Evolutionary conservation across 2,113 vertebrate genomes (phyloP).

Genomic region (Labeo catla): DNA sequence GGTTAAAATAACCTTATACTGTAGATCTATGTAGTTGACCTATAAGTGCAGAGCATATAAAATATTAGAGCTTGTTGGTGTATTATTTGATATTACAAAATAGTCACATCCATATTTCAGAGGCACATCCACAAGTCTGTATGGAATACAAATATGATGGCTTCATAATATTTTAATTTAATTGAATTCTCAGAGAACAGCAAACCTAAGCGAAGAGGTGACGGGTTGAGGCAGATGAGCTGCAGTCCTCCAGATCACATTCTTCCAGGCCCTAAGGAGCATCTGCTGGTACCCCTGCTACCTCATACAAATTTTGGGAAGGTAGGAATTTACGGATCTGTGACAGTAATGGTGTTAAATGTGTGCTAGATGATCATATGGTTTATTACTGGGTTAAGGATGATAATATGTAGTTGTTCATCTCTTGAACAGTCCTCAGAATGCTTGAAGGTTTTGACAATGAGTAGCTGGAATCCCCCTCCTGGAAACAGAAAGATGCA

Average conservation of each 20-base stretch:
- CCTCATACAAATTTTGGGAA: slow-evolving; percentile 88
- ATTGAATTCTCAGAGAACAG: slow-evolving; percentile 72
- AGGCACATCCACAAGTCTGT: background rate
- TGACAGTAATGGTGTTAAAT: background rate
- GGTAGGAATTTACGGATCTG: slow-evolving; percentile 69
- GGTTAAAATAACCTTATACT: background rate
- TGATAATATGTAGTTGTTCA: background rate
- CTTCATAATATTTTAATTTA: background rate
- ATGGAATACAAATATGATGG: background rate
- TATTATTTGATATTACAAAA: background rate
- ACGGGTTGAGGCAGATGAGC: slow-evolving; percentile 82
- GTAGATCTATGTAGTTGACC: background rate
- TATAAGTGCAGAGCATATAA: background rate
- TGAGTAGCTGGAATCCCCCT: slow-evolving; percentile 96
- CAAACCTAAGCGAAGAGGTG: slow-evolving; percentile 77
- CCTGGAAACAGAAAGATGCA: slow-evolving; percentile 98
- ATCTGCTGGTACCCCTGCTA: slow-evolving; percentile 84
- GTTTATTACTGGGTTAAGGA: background rate
- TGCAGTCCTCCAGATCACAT: slow-evolving; percentile 88
- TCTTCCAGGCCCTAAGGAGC: slow-evolving; percentile 88
- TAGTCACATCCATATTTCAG: background rate
- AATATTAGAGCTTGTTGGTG: background rate
- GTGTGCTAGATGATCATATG: too few species aligned
- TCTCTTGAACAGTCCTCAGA: slow-evolving; percentile 80
- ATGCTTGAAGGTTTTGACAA: slow-evolving; percentile 89